phyloP scores from a whole-genome alignment of 2,797 vertebrate species.

The Phalanger gymnotis region DNA sequence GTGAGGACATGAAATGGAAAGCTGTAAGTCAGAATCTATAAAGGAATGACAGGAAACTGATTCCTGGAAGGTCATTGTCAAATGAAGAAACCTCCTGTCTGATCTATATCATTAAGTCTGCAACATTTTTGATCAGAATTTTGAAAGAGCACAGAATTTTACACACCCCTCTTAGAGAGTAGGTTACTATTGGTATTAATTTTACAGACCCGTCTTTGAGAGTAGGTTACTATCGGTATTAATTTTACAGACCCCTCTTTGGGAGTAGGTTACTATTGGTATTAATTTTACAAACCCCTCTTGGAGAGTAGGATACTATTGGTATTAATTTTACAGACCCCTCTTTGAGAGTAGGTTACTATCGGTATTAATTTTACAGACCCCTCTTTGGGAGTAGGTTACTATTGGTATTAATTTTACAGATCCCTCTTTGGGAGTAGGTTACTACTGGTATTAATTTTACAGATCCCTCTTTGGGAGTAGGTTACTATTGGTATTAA shows the following conservation, averaged over 20 bases:
- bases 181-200: too few species aligned
- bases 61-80: constrained; percentile 47
- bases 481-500: background rate
- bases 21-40: constrained; percentile 11
- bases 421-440: too few species aligned
- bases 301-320: background rate
- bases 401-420: background rate
- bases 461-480: background rate
- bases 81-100: background rate
- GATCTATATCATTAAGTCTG: background rate
- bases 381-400: background rate
- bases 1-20: constrained; percentile 14
- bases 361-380: too few species aligned
- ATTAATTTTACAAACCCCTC: background rate
- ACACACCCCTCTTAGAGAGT: too few species aligned
- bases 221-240: background rate
- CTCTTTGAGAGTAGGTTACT: too few species aligned
- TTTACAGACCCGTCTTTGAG: background rate
- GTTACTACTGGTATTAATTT: too few species aligned
- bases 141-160: background rate
- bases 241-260: too few species aligned
- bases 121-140: background rate
- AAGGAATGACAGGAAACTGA: constrained; percentile 48
- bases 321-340: background rate
- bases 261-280: too few species aligned